Conservation (phyloP, 1,140 invertebrate genomes). For the Caenorhabditis tropicalis region DNA sequence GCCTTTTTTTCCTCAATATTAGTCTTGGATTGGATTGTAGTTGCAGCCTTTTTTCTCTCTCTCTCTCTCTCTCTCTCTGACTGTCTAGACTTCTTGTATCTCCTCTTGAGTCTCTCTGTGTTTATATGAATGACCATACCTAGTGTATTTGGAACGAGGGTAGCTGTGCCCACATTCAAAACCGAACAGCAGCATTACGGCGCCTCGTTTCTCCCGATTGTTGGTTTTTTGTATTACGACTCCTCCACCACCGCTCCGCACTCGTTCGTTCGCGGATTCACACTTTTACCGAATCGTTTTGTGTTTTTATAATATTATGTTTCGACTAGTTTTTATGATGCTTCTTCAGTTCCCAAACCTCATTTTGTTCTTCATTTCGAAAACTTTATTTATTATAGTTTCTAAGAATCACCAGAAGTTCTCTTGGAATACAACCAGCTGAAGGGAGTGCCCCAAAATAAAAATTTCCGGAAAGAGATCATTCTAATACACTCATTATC, state of each 20-base stretch:
- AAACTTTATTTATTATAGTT: no score
- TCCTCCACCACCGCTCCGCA: neutral
- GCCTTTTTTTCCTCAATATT: neutral
- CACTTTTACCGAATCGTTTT: neutral
- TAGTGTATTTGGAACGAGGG: no score
- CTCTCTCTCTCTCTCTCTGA: neutral
- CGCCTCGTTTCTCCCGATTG: neutral
- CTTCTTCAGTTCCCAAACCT: no score
- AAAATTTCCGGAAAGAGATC: neutral
- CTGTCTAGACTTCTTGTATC: neutral
- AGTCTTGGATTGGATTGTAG: neutral
- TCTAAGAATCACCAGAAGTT: no score
- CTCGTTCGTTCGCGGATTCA: neutral
- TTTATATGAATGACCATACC: neutral
- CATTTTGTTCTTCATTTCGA: no score
- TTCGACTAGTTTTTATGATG: neutral
- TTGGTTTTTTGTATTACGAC: constrained; percentile 43
- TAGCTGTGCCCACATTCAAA: neutral
- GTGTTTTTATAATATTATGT: neutral
- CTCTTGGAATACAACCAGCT: no score
- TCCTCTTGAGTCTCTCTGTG: no score
- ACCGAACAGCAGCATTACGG: constrained; percentile 27
- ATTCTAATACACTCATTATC: neutral
- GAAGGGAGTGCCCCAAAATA: neutral
- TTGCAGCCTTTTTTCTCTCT: neutral